phyloP scores from a whole-genome alignment of 2,113 vertebrate species.

The Nycticryphes semicollaris region DNA sequence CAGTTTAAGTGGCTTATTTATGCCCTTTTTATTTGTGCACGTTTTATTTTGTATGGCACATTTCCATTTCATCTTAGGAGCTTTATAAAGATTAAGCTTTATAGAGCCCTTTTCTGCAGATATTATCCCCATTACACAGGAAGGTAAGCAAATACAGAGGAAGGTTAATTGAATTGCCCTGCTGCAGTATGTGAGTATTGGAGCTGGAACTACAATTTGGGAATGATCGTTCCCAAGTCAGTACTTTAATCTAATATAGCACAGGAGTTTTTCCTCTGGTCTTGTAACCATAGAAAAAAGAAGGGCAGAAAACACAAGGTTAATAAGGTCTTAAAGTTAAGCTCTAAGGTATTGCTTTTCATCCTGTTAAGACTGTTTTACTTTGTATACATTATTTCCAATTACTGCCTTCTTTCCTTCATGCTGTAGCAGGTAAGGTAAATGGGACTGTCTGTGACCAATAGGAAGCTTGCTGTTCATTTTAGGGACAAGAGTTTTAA shows the following conservation, averaged over 20 bases:
- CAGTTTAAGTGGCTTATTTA: not conserved
- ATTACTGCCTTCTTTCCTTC: not conserved
- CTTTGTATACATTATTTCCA: not conserved
- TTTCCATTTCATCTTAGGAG: not conserved
- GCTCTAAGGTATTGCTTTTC: not conserved
- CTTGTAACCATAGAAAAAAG: not conserved
- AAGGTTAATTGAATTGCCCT: constrained; percentile 60
- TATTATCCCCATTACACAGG: constrained; percentile 31
- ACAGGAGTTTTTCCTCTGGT: not conserved
- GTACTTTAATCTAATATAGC: constrained; percentile 2
- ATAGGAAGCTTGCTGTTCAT: not conserved
- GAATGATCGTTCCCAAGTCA: constrained; percentile 21
- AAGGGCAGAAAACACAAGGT: not conserved
- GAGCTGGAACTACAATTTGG: constrained; percentile 31
- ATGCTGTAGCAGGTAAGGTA: not conserved
- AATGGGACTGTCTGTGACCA: not conserved
- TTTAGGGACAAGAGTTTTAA: not conserved
- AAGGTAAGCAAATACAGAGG: constrained; percentile 42
- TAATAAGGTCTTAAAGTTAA: not conserved
- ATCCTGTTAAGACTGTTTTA: not conserved
- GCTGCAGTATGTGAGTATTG: not conserved
- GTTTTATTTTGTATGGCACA: not conserved
- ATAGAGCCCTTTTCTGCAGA: not conserved
- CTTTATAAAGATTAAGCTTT: constrained; percentile 2
- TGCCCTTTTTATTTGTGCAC: not conserved